Evolutionary conservation across 2,888 invertebrate genomes (phyloP).

Genomic region (Drosophila fulvimacula): DNA sequence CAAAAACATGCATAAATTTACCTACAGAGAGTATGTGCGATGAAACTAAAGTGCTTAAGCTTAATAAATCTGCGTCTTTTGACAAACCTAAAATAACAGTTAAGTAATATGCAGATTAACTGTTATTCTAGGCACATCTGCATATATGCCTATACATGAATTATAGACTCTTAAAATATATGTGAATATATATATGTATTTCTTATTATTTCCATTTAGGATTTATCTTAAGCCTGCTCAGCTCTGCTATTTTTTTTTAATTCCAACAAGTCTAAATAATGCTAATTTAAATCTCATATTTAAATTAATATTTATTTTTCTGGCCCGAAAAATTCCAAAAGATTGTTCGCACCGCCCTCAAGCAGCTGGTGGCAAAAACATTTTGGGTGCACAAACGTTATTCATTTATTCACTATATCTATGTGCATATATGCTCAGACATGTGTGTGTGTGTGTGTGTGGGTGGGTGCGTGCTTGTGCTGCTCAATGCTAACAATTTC

Average conservation of each 20-base stretch:
- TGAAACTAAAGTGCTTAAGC: too few species aligned
- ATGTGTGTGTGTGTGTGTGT: constrained; percentile 8
- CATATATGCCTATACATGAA: too few species aligned
- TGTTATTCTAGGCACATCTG: too few species aligned
- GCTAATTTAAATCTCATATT: constrained; percentile 1
- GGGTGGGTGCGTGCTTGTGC: constrained; percentile 24
- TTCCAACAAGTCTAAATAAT: not conserved
- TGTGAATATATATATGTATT: too few species aligned
- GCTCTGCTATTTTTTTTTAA: not conserved
- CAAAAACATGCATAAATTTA: too few species aligned
- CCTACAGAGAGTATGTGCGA: too few species aligned
- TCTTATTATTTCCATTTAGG: too few species aligned
- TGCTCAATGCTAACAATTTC: constrained; percentile 71
- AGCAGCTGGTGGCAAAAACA: constrained; percentile 28
- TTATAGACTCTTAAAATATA: too few species aligned
- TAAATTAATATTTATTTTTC: not conserved
- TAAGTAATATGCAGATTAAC: too few species aligned
- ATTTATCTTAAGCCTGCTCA: not conserved
- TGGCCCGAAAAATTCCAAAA: not conserved
- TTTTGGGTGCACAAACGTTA: constrained; percentile 47
- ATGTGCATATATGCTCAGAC: constrained; percentile 10
- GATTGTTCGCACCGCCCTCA: constrained; percentile 43
- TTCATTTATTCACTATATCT: constrained; percentile 49
- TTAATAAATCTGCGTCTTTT: too few species aligned
- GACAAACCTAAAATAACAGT: too few species aligned